Conservation (phyloP, 2,888 invertebrate genomes). For the Periphyllus acericola region DNA sequence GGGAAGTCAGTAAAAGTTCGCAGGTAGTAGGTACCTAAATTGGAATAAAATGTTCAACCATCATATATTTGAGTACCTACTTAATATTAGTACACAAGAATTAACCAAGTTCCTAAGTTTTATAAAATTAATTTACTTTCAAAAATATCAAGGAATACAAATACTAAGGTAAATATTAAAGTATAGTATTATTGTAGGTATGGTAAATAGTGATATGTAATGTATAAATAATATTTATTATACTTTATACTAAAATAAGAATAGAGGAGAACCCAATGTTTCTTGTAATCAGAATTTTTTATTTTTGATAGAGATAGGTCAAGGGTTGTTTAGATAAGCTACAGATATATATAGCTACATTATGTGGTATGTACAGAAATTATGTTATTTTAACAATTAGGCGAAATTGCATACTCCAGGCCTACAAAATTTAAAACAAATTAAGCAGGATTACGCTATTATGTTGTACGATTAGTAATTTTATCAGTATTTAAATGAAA, state of each 20-base stretch:
- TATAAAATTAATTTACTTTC: no score
- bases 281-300: constrained; percentile 6
- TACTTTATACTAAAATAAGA: neutral
- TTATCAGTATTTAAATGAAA: constrained; percentile 8
- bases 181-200: neutral
- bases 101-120: no score
- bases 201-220: no score
- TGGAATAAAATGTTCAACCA: no score
- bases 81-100: no score
- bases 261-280: constrained; percentile 7
- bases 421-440: neutral
- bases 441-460: neutral
- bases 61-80: no score
- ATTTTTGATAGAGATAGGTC: constrained; percentile 24
- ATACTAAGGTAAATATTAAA: no score
- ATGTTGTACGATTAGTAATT: neutral
- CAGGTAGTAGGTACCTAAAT: no score
- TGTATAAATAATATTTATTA: neutral
- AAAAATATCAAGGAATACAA: no score
- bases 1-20: no score
- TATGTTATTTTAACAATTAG: constrained; percentile 1
- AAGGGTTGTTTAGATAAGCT: constrained; percentile 36
- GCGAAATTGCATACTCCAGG: neutral
- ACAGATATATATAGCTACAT: neutral
- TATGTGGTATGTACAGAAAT: neutral